Percentiles rank a stretch among this genome's conserved stretches.
Evolutionary conservation across 2,888 invertebrate genomes (phyloP).

Genomic region (Hedya salicella): DNA sequence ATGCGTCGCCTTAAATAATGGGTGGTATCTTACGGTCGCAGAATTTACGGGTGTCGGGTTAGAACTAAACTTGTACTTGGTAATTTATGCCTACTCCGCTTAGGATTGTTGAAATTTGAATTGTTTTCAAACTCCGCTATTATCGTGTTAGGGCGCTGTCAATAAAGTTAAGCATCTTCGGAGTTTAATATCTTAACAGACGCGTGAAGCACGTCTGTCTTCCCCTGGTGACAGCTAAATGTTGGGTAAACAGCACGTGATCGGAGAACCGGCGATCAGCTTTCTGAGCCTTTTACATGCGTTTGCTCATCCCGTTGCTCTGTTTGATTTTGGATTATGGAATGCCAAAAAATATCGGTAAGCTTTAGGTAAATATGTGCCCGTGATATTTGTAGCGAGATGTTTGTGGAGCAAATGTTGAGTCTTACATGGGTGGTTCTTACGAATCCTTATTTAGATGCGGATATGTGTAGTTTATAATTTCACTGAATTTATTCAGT

Average conservation of each 20-base stretch:
- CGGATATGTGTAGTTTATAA: not conserved
- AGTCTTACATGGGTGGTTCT: not conserved
- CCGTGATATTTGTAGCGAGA: slow-evolving; percentile 19
- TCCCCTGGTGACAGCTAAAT: slow-evolving; percentile 48
- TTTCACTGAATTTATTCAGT: not conserved
- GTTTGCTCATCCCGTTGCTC: slow-evolving; percentile 43
- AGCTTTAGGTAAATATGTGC: slow-evolving; percentile 36
- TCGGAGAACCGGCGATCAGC: slow-evolving; percentile 52
- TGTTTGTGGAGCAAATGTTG: slow-evolving; percentile 3
- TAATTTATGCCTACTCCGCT: slow-evolving; percentile 19
- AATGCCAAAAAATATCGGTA: slow-evolving; percentile 42
- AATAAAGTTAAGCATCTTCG: slow-evolving; percentile 47
- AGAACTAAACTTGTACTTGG: slow-evolving; percentile 31
- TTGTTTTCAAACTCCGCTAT: slow-evolving; percentile 29
- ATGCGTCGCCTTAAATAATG: slow-evolving; percentile 42
- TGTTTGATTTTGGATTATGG: slow-evolving; percentile 46
- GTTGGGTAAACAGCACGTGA: slow-evolving; percentile 68
- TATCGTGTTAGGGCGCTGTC: slow-evolving; percentile 42
- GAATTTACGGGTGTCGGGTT: slow-evolving; percentile 41
- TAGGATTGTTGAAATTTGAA: slow-evolving; percentile 30
- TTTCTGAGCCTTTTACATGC: slow-evolving; percentile 46
- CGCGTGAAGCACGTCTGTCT: slow-evolving; percentile 53
- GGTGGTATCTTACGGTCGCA: slow-evolving; percentile 35
- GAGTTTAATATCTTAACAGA: slow-evolving; percentile 56
- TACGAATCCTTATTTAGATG: not conserved